Conservation (phyloP, 2,113 vertebrate species). For the Centropus unirufus region DNA sequence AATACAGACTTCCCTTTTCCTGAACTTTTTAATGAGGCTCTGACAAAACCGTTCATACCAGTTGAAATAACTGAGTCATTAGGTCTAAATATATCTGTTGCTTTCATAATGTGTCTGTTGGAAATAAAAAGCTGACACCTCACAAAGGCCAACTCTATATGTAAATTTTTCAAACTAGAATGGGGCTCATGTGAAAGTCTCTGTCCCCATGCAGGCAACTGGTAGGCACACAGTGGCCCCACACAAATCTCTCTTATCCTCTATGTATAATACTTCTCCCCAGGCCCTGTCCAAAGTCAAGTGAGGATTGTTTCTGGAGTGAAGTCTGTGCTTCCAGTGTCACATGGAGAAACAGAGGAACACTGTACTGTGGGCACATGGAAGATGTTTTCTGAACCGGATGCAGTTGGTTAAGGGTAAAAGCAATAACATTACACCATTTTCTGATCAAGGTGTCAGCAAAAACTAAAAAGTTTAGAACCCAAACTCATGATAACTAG, state of each 20-base stretch:
- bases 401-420: neutral
- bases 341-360: neutral
- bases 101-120: neutral
- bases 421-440: neutral
- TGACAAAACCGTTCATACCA: neutral
- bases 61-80: neutral
- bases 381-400: neutral
- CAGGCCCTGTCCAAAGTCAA: neutral
- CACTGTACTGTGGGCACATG: neutral
- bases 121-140: neutral
- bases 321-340: neutral
- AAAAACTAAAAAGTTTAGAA: neutral
- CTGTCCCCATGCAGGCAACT: neutral
- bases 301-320: neutral
- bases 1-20: neutral
- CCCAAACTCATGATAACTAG: neutral
- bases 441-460: neutral
- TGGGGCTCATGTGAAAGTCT: neutral
- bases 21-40: neutral
- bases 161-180: neutral
- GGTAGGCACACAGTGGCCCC: neutral
- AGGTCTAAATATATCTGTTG: neutral
- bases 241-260: neutral
- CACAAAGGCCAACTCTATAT: neutral
- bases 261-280: neutral